phyloP scores from a whole-genome alignment of 1,140 invertebrate species.

The Bombus cullumanus region DNA sequence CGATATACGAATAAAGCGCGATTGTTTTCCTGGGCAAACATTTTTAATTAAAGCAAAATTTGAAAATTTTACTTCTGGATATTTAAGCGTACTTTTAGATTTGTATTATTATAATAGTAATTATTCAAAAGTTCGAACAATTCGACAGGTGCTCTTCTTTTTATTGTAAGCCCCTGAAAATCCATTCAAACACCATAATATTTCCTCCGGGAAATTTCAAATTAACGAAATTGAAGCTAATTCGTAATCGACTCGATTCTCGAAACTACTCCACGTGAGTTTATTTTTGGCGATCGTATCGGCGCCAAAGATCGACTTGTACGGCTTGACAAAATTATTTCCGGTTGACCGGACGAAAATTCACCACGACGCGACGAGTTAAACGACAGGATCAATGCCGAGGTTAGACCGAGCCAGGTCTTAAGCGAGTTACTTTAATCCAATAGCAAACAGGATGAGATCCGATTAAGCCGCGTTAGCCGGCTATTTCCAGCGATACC shows the following conservation, averaged over 20 bases:
- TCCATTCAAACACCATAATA: too few relatives aligned
- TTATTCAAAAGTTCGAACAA: too few relatives aligned
- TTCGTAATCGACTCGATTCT: too few relatives aligned
- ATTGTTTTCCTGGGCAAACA: neutral
- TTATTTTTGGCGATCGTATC: neutral
- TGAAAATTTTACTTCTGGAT: too few relatives aligned
- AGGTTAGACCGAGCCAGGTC: conserved; percentile 64
- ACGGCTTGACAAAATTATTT: conserved; percentile 10
- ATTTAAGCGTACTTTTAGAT: too few relatives aligned
- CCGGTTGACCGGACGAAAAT: conserved; percentile 55
- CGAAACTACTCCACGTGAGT: too few relatives aligned
- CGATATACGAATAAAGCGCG: neutral
- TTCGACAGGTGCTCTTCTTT: too few relatives aligned
- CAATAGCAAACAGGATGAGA: conserved; percentile 70
- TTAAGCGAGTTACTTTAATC: conserved; percentile 71
- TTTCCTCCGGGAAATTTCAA: too few relatives aligned
- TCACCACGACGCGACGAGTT: conserved; percentile 49
- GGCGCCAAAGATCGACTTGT: neutral
- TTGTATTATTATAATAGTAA: too few relatives aligned
- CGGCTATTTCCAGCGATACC: conserved; percentile 65
- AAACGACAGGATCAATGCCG: conserved; percentile 68
- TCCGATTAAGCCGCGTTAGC: conserved; percentile 69
- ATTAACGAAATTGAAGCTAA: too few relatives aligned
- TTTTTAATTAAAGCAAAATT: too few relatives aligned
- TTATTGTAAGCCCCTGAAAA: too few relatives aligned